A percentile compares a stretch with the other conserved stretches of the same genome.
Conservation (phyloP, 2,797 vertebrate species). For the Sciurus carolinensis region DNA sequence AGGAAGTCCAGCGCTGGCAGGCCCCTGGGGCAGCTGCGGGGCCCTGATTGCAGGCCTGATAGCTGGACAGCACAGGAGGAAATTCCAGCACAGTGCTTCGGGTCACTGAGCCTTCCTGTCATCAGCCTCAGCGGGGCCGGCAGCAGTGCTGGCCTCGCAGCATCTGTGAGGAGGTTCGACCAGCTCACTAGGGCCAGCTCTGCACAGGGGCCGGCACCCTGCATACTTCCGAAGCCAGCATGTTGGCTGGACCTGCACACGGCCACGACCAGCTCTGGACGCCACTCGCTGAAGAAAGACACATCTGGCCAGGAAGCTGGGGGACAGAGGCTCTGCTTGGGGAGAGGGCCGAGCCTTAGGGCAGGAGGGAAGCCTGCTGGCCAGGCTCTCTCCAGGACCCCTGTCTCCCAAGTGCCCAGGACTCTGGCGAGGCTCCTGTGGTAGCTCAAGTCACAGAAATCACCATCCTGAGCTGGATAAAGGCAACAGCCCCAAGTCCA, state of each 20-base stretch:
- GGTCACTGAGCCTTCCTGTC: background rate
- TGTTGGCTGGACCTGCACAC: no score
- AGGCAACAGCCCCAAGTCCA: background rate
- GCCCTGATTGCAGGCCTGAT: background rate
- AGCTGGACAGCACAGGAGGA: no score
- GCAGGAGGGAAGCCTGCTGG: no score
- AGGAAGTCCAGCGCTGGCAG: fast-evolving
- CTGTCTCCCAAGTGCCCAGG: no score
- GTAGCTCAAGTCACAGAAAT: background rate
- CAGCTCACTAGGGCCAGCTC: background rate
- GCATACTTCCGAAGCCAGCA: no score
- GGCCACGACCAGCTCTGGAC: no score
- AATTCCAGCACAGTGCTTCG: background rate
- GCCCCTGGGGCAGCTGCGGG: background rate
- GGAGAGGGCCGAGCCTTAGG: no score
- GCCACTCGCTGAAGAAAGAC: no score
- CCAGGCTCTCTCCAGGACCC: no score
- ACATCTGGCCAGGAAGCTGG: no score
- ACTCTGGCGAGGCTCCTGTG: background rate
- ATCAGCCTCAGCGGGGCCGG: background rate
- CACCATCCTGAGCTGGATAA: background rate
- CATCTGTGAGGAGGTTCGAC: fast-evolving
- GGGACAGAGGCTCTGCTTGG: no score
- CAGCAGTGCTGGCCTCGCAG: background rate
- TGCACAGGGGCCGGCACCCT: no score